Conservation (phyloP, 1,140 invertebrate genomes). For the Cylas formicarius region DNA sequence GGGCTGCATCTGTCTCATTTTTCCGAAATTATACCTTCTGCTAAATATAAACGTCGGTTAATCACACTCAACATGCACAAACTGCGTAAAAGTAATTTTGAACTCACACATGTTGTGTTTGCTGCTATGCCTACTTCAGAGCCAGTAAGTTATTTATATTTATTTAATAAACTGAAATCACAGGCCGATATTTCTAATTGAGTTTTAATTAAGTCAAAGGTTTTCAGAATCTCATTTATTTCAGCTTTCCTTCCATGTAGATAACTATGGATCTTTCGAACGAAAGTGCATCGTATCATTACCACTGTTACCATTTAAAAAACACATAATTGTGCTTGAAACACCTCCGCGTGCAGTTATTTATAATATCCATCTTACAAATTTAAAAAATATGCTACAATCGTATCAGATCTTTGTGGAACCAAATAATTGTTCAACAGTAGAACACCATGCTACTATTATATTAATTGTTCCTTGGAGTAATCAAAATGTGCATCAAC, state of each 20-base stretch:
- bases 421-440: slow-evolving; percentile 42
- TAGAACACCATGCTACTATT: slow-evolving; percentile 49
- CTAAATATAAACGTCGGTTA: slow-evolving; percentile 45
- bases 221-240: too few relatives aligned
- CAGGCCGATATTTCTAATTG: slow-evolving; percentile 9
- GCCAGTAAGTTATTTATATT: slow-evolving; percentile 43
- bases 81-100: slow-evolving; percentile 47
- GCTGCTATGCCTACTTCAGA: slow-evolving; percentile 54
- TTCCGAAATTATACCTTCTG: slow-evolving; percentile 49
- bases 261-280: slow-evolving; percentile 53
- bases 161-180: slow-evolving; percentile 6
- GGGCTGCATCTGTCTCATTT: slow-evolving; percentile 56
- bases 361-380: slow-evolving; percentile 51
- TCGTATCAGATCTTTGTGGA: slow-evolving; percentile 51
- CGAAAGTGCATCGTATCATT: slow-evolving; percentile 48
- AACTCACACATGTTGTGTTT: slow-evolving; percentile 65
- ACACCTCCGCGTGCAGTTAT: slow-evolving; percentile 50
- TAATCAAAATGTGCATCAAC: slow-evolving; percentile 52
- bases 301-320: slow-evolving; percentile 43
- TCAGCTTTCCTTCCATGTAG: slow-evolving; percentile 56
- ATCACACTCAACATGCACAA: slow-evolving; percentile 56
- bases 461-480: slow-evolving; percentile 59
- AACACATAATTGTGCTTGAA: slow-evolving; percentile 41
- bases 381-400: slow-evolving; percentile 52
- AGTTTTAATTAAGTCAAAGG: background rate